Percentiles rank a stretch among this genome's conserved stretches.
These are phyloP conservation scores for Arge pagana DNA, from an alignment of 2,888 invertebrate genomes.

Conservation along the genomic window DNA sequence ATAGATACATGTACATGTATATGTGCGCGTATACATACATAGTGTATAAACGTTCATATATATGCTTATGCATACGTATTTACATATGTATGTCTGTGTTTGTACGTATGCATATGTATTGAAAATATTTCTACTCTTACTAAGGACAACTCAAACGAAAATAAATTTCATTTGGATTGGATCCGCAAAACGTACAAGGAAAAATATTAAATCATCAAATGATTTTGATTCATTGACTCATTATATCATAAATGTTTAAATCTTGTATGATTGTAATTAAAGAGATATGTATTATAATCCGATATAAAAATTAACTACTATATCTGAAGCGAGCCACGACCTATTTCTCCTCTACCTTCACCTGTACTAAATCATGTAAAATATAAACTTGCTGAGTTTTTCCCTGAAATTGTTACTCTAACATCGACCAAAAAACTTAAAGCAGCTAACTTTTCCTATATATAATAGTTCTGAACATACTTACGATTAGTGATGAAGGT, in stretches of 20 bases:
- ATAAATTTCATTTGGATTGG: conserved; percentile 1
- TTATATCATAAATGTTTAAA: conserved; percentile 55
- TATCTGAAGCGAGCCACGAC: no score
- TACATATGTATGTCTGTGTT: conserved; percentile 11
- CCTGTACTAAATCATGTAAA: no score
- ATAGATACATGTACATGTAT: no score
- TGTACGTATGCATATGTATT: conserved; percentile 21
- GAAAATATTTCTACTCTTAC: conserved; percentile 6
- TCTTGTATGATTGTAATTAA: conserved; percentile 54
- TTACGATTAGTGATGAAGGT: no score
- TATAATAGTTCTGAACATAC: no score
- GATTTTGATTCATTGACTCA: conserved; percentile 48
- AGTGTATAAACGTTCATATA: background rate
- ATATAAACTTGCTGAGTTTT: no score
- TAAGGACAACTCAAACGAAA: conserved; percentile 9
- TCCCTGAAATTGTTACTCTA: no score
- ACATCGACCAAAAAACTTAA: no score
- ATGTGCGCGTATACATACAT: conserved; percentile 6
- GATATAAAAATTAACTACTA: conserved; percentile 29
- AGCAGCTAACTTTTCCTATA: no score
- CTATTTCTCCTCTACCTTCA: no score
- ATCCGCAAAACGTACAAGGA: background rate
- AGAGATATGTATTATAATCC: conserved; percentile 49
- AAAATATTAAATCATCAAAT: conserved; percentile 26
- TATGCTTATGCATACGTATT: background rate